A percentile compares a stretch with the other conserved stretches of the same genome.
Evolutionary conservation across 2,113 vertebrate genomes (phyloP).

Genomic region (Rhea pennata): DNA sequence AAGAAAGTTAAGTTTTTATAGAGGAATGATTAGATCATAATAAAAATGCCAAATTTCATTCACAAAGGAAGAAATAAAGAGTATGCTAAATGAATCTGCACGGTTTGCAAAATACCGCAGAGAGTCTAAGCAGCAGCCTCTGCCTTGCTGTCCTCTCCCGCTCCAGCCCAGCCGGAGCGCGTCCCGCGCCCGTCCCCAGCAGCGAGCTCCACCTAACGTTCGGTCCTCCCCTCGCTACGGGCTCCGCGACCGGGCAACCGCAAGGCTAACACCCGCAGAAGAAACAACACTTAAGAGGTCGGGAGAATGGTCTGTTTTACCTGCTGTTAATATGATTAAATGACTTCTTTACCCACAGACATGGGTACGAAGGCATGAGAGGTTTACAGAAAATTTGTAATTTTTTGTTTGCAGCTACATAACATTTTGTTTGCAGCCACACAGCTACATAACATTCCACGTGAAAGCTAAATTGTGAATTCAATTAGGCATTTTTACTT

Average conservation of each 20-base stretch:
- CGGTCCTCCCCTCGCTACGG: neutral
- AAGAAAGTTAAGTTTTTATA: constrained; percentile 30
- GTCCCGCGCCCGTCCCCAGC: neutral
- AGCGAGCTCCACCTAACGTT: constrained; percentile 52
- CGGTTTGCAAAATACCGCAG: neutral
- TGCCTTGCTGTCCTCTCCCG: neutral
- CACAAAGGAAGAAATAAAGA: constrained; percentile 34
- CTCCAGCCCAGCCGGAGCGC: neutral
- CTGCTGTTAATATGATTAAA: neutral
- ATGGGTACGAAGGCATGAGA: accelerated
- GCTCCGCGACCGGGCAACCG: neutral
- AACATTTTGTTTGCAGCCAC: neutral
- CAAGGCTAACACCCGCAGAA: neutral
- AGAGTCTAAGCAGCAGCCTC: neutral
- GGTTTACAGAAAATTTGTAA: accelerated
- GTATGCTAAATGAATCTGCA: neutral
- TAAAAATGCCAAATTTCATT: constrained; percentile 74
- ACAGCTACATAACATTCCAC: accelerated
- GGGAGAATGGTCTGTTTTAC: neutral
- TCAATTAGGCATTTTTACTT: constrained; percentile 46
- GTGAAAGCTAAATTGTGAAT: neutral
- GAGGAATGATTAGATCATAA: neutral
- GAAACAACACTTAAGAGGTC: too few species aligned
- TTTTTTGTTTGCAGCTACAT: neutral
- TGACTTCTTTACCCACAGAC: accelerated